Conservation (phyloP, 2,113 vertebrate species). For the Serinus canaria region DNA sequence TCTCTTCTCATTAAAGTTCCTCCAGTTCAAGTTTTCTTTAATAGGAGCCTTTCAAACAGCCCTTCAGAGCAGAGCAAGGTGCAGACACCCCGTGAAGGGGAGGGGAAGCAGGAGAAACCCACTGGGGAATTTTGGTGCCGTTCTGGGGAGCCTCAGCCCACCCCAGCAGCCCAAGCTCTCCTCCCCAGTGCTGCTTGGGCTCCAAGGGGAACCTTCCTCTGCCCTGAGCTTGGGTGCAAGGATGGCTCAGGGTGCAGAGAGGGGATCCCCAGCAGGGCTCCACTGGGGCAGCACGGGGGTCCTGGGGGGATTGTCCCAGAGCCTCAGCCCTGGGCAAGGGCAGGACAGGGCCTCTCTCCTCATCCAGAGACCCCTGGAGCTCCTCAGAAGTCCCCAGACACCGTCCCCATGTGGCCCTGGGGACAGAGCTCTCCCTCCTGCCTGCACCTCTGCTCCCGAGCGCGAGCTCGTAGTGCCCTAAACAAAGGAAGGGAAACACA, state of each 20-base stretch:
- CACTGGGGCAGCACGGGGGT: not conserved
- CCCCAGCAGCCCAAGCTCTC: rapidly evolving
- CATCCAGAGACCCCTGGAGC: rapidly evolving
- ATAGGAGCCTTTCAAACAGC: not conserved
- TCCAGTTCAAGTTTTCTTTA: not conserved
- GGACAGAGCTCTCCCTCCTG: not conserved
- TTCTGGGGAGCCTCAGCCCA: not conserved
- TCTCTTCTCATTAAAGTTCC: not conserved
- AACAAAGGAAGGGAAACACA: slow-evolving; percentile 44
- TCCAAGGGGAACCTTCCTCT: not conserved
- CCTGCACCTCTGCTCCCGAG: rapidly evolving
- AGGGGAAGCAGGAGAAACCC: not conserved
- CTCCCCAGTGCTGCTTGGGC: not conserved
- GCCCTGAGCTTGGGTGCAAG: not conserved
- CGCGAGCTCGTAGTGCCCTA: not conserved
- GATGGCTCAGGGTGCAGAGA: not conserved
- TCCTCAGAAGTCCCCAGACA: rapidly evolving
- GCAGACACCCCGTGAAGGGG: not conserved
- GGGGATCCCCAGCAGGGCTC: not conserved
- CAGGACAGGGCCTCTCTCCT: not conserved
- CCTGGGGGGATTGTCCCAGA: too few relatives aligned
- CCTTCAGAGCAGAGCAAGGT: not conserved
- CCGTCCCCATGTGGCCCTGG: rapidly evolving
- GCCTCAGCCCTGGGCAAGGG: too few relatives aligned
- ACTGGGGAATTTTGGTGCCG: not conserved